Percentiles rank a stretch among this genome's conserved stretches.
phyloP scores from a whole-genome alignment of 2,113 vertebrate genomes.

The Thomomys bottae region DNA sequence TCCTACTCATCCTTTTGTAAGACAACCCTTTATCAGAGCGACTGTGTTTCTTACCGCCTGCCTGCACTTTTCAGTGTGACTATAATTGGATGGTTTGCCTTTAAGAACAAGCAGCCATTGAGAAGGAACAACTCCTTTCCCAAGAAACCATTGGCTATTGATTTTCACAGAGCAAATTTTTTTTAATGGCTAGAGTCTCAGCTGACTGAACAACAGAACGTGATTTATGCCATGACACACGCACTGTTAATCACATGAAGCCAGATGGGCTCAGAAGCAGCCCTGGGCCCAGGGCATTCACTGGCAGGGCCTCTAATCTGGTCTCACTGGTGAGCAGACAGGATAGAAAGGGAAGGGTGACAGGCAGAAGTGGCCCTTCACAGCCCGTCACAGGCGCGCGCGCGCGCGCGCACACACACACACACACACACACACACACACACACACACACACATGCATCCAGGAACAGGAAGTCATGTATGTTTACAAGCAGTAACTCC shows the following conservation, averaged over 20 bases:
- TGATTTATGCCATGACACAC: conserved; percentile 68
- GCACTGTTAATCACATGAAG: conserved; percentile 51
- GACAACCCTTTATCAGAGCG: conserved; percentile 60
- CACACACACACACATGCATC: background rate
- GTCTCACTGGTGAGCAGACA: conserved; percentile 55
- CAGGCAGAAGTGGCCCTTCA: conserved; percentile 20
- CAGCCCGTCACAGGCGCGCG: background rate
- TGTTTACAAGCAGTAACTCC: background rate
- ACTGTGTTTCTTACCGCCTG: conserved; percentile 51
- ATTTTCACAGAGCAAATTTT: conserved; percentile 57
- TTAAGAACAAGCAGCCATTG: conserved; percentile 6
- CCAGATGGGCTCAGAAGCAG: conserved; percentile 74
- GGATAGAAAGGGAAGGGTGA: conserved; percentile 39
- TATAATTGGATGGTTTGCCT: conserved; percentile 61
- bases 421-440: too few relatives aligned
- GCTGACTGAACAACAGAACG: conserved; percentile 49
- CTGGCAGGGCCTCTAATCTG: conserved; percentile 51
- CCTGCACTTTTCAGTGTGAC: conserved; percentile 40
- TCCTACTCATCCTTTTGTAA: conserved; percentile 64
- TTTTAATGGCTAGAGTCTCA: conserved; percentile 69
- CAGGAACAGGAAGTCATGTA: background rate
- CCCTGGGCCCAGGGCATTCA: conserved; percentile 69
- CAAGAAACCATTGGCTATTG: conserved; percentile 64
- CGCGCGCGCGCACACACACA: background rate
- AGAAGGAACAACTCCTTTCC: conserved; percentile 30